These are phyloP conservation scores for Tenualosa thibaudeaui DNA, from an alignment of 2,797 vertebrate genomes.

Conservation along the genomic window DNA sequence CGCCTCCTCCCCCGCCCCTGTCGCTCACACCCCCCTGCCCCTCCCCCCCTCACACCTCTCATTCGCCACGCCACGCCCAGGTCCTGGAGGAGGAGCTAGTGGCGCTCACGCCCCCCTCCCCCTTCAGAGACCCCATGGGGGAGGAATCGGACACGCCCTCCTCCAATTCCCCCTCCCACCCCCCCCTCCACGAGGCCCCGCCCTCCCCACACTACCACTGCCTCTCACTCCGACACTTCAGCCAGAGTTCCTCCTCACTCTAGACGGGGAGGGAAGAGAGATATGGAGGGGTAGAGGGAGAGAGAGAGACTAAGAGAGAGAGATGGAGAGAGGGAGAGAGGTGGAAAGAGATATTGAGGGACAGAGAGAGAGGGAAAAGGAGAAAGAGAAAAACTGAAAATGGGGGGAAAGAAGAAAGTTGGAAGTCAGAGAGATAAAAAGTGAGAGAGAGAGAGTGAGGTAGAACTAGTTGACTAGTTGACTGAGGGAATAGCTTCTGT, in stretches of 20 bases:
- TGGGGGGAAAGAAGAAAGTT: too few species aligned
- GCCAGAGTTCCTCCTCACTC: conserved; percentile 98
- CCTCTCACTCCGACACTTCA: conserved; percentile 93
- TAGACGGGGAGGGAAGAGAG: conserved; percentile 67
- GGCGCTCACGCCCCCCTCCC: conserved; percentile 94
- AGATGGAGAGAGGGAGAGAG: conserved; percentile 31
- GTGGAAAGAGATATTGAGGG: neutral
- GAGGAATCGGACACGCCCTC: conserved; percentile 85
- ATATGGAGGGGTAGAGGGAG: conserved; percentile 24
- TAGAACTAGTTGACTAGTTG: neutral
- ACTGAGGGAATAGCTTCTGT: neutral
- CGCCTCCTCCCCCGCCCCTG: conserved; percentile 70
- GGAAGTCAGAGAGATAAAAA: conserved; percentile 12
- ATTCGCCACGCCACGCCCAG: conserved; percentile 38
- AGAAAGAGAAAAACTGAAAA: conserved; percentile 5
- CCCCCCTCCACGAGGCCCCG: conserved; percentile 64
- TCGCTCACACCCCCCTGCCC: conserved; percentile 68
- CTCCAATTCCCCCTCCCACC: conserved; percentile 83
- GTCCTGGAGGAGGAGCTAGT: conserved; percentile 82
- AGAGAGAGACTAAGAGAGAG: conserved; percentile 36
- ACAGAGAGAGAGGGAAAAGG: neutral
- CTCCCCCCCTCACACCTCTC: conserved; percentile 63
- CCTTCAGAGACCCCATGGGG: conserved; percentile 90
- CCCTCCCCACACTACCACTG: conserved; percentile 91
- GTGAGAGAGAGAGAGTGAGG: conserved; percentile 34